Evolutionary conservation across 1,140 invertebrate species (phyloP).

Genomic region (Batillaria attramentaria): DNA sequence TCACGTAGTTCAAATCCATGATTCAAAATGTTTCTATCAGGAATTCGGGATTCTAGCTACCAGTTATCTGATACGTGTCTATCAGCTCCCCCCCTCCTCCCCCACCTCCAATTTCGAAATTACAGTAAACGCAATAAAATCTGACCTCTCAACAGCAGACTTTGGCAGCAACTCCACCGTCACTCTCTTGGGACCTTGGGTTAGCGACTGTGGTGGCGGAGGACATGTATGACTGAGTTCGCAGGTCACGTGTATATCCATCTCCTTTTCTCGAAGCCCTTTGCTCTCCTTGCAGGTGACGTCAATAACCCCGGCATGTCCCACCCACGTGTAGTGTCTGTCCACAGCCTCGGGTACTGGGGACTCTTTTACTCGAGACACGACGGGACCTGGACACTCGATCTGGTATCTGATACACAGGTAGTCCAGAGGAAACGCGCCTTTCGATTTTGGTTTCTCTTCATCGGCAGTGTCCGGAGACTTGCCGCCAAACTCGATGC

Average conservation of each 20-base stretch:
- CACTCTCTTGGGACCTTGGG: neutral
- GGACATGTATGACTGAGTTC: neutral
- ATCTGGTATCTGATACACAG: slow-evolving; percentile 35
- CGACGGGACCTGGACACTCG: neutral
- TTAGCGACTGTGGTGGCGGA: slow-evolving; percentile 10
- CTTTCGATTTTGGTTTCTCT: neutral
- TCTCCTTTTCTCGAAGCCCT: neutral
- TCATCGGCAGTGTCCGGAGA: slow-evolving; percentile 18
- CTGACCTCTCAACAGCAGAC: slow-evolving; percentile 37
- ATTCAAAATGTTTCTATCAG: no score
- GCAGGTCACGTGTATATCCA: neutral
- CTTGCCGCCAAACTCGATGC: slow-evolving; percentile 37
- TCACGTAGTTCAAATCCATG: no score
- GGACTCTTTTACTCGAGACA: neutral
- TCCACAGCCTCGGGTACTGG: slow-evolving; percentile 1
- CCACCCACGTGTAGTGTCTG: slow-evolving; percentile 17
- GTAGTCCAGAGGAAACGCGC: slow-evolving; percentile 36
- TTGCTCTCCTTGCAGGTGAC: slow-evolving; percentile 7
- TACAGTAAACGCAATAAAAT: neutral
- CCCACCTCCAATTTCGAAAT: no score
- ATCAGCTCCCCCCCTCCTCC: no score
- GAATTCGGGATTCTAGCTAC: no score
- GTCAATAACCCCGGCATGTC: neutral
- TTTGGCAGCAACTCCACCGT: slow-evolving; percentile 31
- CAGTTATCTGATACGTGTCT: no score